These are phyloP conservation scores for Nipponacmea schrenckii DNA, from an alignment of 2,888 invertebrate species.

Conservation along the genomic window DNA sequence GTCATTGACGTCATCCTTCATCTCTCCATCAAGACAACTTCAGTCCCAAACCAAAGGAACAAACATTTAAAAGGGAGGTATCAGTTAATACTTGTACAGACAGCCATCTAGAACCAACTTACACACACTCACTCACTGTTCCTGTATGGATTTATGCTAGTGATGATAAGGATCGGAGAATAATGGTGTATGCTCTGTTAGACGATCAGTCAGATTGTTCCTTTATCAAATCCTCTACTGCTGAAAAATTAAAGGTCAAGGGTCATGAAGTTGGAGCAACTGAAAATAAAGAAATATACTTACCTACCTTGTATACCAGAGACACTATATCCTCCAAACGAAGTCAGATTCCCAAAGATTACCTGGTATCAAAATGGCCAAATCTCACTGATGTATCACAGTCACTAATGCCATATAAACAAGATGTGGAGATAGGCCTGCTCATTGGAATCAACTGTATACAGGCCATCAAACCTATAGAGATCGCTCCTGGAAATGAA, in stretches of 20 bases:
- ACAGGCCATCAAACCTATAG: constrained; percentile 1
- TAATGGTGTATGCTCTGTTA: neutral
- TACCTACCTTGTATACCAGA: constrained; percentile 8
- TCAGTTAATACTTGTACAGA: neutral
- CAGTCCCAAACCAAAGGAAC: neutral
- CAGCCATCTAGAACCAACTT: neutral
- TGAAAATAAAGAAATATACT: neutral
- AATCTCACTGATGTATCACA: constrained; percentile 1
- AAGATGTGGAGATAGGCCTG: neutral
- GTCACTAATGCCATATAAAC: constrained; percentile 5
- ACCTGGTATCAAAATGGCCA: neutral
- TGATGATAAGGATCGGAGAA: neutral
- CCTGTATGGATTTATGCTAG: neutral
- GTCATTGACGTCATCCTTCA: neutral
- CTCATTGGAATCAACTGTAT: neutral
- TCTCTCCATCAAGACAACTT: neutral
- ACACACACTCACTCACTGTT: neutral
- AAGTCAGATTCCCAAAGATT: constrained; percentile 8
- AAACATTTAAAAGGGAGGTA: neutral
- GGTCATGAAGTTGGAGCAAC: neutral
- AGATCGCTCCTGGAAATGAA: neutral
- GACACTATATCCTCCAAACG: neutral
- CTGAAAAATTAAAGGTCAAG: neutral
- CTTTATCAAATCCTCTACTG: neutral
- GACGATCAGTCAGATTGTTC: constrained; percentile 1